Conservation (phyloP, 1,140 invertebrate species). For the Ylistrum balloti region DNA sequence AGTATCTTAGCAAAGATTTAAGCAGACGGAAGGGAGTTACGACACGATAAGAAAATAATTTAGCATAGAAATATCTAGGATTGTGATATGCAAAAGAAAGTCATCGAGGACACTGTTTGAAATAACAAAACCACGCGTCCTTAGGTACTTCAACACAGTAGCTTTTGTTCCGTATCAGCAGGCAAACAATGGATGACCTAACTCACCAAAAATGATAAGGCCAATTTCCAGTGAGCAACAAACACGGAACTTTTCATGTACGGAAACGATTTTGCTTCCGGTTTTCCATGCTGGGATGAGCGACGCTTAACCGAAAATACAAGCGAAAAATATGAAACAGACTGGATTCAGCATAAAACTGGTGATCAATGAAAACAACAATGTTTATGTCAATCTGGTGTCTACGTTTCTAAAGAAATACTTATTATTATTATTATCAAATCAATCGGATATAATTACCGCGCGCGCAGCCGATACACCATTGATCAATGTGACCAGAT, state of each 20-base stretch:
- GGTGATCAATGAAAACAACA: neutral
- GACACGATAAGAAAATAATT: too few relatives aligned
- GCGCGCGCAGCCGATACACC: neutral
- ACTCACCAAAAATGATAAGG: neutral
- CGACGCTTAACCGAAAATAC: neutral
- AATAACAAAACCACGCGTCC: neutral
- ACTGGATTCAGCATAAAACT: neutral
- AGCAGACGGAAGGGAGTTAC: too few relatives aligned
- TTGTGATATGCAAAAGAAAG: too few relatives aligned
- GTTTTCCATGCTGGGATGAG: neutral
- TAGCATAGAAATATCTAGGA: too few relatives aligned
- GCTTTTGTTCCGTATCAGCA: neutral
- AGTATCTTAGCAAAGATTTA: too few relatives aligned
- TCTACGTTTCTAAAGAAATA: neutral
- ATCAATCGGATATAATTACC: neutral
- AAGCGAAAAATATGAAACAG: neutral
- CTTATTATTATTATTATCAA: neutral
- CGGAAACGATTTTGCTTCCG: too few relatives aligned
- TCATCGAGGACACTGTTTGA: too few relatives aligned
- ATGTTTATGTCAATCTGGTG: neutral
- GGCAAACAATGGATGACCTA: neutral
- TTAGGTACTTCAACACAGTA: neutral
- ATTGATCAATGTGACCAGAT: neutral
- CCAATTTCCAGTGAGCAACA: neutral
- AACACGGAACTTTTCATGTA: neutral